Conservation (phyloP, 2,888 invertebrate genomes). For the Aricia artaxerxes region DNA sequence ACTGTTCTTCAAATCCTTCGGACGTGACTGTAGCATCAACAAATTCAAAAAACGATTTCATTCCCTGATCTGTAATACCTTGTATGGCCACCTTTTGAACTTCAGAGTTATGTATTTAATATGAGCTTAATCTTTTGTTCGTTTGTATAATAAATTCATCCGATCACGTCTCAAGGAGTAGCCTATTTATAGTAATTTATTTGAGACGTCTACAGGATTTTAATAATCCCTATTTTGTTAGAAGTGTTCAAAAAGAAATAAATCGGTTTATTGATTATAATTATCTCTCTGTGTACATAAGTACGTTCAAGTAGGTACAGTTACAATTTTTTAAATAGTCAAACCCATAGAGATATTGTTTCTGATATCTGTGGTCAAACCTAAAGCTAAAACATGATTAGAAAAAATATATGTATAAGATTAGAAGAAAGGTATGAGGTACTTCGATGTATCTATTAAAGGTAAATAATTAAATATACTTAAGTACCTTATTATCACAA, state of each 20-base stretch:
- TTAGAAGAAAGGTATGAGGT: no score
- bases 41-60: constrained; percentile 71
- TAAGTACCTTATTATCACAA: background rate
- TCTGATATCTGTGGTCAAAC: no score
- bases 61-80: constrained; percentile 68
- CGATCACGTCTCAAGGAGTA: constrained; percentile 35
- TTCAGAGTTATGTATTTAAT: constrained; percentile 44
- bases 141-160: constrained; percentile 44
- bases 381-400: no score
- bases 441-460: no score
- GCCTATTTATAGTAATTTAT: background rate
- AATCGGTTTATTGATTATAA: no score
- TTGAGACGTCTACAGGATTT: background rate
- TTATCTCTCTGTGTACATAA: no score
- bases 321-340: no score
- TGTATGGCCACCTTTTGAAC: constrained; percentile 67
- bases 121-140: constrained; percentile 53
- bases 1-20: constrained; percentile 76
- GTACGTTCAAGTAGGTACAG: no score
- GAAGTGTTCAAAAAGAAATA: background rate
- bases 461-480: no score
- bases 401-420: no score
- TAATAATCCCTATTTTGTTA: background rate
- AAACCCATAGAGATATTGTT: no score
- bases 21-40: constrained; percentile 77